phyloP scores from a whole-genome alignment of 2,797 vertebrate genomes.

The Crocodylus rhombifer region DNA sequence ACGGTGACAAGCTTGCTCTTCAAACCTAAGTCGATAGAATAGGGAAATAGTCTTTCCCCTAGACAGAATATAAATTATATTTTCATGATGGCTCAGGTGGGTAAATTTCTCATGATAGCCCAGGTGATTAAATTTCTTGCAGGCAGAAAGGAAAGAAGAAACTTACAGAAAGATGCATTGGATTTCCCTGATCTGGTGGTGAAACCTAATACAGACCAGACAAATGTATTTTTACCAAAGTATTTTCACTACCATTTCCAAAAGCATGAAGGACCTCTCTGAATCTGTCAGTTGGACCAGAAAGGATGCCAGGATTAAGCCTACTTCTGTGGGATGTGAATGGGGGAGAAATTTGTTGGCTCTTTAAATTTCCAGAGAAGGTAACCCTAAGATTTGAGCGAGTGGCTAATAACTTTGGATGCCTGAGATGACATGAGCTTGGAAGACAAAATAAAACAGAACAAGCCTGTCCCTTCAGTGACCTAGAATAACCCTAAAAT shows the following conservation, averaged over 20 bases:
- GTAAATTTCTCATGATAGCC: background rate
- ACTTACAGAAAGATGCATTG: accelerated
- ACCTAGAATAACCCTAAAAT: too few species aligned
- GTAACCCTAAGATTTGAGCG: background rate
- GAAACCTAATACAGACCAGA: background rate
- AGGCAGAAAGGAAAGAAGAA: background rate
- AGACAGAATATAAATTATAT: background rate
- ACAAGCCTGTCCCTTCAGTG: too few species aligned
- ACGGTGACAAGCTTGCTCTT: too few species aligned
- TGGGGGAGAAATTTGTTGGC: background rate
- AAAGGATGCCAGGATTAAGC: conserved; percentile 48
- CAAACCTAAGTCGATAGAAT: too few species aligned
- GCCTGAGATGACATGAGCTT: too few species aligned
- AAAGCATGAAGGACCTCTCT: conserved; percentile 46
- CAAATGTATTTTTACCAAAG: background rate
- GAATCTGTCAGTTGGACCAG: conserved; percentile 31
- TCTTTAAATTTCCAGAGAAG: background rate
- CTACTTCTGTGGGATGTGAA: conserved; percentile 29
- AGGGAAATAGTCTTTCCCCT: background rate
- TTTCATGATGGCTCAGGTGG: background rate
- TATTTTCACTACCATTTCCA: background rate
- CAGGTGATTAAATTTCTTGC: background rate
- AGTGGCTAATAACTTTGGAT: background rate
- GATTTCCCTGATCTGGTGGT: background rate
- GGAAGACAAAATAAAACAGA: too few species aligned